Conservation (phyloP, 1,140 invertebrate genomes). For the Diorhabda sublineata region DNA sequence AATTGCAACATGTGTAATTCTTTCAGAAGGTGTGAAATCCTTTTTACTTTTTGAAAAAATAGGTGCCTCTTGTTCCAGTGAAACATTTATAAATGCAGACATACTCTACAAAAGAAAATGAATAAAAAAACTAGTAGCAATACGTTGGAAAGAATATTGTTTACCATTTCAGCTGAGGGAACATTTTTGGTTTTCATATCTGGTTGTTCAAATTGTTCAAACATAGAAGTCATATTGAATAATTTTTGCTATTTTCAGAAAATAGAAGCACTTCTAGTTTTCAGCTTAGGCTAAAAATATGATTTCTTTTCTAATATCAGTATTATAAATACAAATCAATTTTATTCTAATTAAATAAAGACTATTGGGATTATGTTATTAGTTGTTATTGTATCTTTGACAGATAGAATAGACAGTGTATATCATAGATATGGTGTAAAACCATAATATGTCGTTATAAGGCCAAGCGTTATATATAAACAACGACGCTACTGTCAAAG, state of each 20-base stretch:
- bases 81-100: constrained; percentile 66
- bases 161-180: constrained; percentile 33
- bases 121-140: constrained; percentile 3
- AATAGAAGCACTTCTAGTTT: background rate
- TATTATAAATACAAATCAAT: no score
- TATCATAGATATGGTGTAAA: no score
- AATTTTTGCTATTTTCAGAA: background rate
- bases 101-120: constrained; percentile 43
- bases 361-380: no score
- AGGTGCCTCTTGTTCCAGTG: constrained; percentile 64
- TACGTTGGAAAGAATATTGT: constrained; percentile 19
- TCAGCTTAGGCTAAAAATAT: no score
- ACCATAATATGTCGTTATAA: no score
- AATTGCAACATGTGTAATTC: constrained; percentile 74
- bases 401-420: no score
- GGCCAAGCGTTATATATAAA: no score
- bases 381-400: no score
- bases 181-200: constrained; percentile 31
- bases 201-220: constrained; percentile 43
- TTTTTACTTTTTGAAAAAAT: constrained; percentile 78
- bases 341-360: no score
- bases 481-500: no score
- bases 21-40: constrained; percentile 70
- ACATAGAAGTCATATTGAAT: constrained; percentile 37
- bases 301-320: no score